Percentiles rank a stretch among this genome's conserved stretches.
phyloP scores from a whole-genome alignment of 2,888 invertebrate species.

The Dynastes grantii region DNA sequence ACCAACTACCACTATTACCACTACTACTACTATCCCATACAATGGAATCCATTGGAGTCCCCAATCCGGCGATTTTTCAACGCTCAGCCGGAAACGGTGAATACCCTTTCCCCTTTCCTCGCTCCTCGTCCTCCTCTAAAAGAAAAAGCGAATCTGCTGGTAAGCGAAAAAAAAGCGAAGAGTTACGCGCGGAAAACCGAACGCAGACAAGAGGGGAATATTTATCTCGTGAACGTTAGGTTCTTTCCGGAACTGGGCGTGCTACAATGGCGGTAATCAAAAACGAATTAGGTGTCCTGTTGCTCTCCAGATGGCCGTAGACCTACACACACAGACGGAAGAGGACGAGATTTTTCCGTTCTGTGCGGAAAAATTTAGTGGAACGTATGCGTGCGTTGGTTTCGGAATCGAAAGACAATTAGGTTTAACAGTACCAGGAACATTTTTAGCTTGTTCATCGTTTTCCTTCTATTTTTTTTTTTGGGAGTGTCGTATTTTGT shows the following conservation, averaged over 20 bases:
- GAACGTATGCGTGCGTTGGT: not conserved
- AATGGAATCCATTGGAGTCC: not conserved
- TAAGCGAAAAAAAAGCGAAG: too few relatives aligned
- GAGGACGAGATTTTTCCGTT: too few relatives aligned
- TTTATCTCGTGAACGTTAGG: conserved; percentile 8
- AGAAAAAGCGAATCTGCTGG: not conserved
- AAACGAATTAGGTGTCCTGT: conserved; percentile 44
- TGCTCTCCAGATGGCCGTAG: conserved; percentile 20
- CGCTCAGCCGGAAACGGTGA: not conserved
- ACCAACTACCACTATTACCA: not conserved
- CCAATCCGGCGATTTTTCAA: too few relatives aligned
- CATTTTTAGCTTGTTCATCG: too few relatives aligned
- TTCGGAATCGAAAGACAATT: too few relatives aligned
- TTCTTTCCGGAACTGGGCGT: conserved; percentile 16
- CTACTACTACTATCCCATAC: not conserved
- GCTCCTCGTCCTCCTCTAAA: not conserved
- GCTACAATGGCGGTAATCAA: conserved; percentile 38
- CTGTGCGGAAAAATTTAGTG: too few relatives aligned
- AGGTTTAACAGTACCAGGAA: too few relatives aligned
- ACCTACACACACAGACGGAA: not conserved
- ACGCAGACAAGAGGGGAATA: conserved; percentile 19
- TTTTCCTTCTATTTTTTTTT: too few relatives aligned
- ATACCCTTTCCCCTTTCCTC: not conserved
- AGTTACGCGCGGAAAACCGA: not conserved
- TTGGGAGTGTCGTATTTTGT: too few relatives aligned